Conservation (phyloP, 2,113 vertebrate genomes). For the Micromys minutus region DNA sequence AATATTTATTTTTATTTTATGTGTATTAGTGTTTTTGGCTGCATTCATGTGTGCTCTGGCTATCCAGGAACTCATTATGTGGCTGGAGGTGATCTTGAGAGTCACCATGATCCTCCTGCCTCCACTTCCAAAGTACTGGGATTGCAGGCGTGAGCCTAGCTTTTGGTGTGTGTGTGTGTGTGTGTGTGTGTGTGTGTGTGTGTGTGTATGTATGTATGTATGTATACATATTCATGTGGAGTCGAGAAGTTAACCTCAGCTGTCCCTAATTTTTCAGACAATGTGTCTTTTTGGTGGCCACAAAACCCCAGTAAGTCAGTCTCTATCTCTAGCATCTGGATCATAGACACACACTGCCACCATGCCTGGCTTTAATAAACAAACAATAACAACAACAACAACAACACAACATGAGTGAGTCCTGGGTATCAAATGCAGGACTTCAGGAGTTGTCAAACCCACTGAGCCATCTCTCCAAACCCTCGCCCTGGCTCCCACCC, state of each 20-base stretch:
- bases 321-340: neutral
- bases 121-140: neutral
- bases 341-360: neutral
- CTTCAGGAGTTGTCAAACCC: neutral
- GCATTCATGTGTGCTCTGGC: neutral
- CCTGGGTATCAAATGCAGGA: neutral
- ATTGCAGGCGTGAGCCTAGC: neutral
- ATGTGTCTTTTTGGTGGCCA: neutral
- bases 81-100: neutral
- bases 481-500: neutral
- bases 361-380: neutral
- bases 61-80: neutral
- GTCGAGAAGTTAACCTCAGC: neutral
- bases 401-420: neutral
- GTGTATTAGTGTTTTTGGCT: neutral
- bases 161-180: neutral
- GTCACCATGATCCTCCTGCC: neutral
- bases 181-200: neutral
- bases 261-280: neutral
- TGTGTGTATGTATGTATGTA: neutral
- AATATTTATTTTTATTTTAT: constrained; percentile 12
- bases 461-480: neutral
- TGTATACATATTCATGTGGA: neutral
- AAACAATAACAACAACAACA: neutral
- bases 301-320: neutral